These are phyloP conservation scores for Andricus curvator DNA, from an alignment of 2,888 invertebrate genomes.

Conservation along the genomic window DNA sequence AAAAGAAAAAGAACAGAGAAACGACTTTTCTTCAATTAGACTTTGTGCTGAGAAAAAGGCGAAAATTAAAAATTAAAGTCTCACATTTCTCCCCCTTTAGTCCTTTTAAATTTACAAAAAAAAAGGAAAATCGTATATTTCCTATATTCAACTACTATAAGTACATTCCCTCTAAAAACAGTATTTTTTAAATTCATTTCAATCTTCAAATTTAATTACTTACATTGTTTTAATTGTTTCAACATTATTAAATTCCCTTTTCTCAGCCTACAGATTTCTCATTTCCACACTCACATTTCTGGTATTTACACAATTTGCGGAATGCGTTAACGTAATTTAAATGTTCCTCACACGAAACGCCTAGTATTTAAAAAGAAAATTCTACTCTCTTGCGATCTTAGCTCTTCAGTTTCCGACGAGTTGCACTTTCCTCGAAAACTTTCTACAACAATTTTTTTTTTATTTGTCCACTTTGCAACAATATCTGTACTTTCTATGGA, in stretches of 20 bases:
- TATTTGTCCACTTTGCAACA: background rate
- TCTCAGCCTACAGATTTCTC: slow-evolving; percentile 5
- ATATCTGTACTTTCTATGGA: slow-evolving; percentile 18
- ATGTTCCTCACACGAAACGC: background rate
- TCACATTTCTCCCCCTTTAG: slow-evolving; percentile 24
- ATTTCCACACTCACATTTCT: slow-evolving; percentile 1
- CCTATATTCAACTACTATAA: slow-evolving; percentile 43
- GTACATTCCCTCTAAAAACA: slow-evolving; percentile 32
- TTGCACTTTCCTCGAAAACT: background rate
- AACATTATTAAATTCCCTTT: slow-evolving; percentile 5
- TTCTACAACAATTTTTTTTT: background rate
- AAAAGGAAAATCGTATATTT: slow-evolving; percentile 34
- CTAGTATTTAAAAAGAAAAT: background rate
- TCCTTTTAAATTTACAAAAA: slow-evolving; percentile 11
- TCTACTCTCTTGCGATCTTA: slow-evolving; percentile 1
- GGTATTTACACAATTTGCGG: background rate
- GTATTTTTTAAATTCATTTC: background rate
- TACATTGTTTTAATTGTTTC: background rate
- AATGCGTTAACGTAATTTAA: slow-evolving; percentile 12
- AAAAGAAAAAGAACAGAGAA: slow-evolving; percentile 50
- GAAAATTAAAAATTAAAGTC: slow-evolving; percentile 32
- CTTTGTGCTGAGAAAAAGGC: slow-evolving; percentile 38
- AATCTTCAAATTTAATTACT: background rate
- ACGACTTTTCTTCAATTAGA: slow-evolving; percentile 21
- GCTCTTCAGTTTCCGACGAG: background rate